These are phyloP conservation scores for Meganola albula DNA, from an alignment of 2,888 invertebrate genomes.

Conservation along the genomic window DNA sequence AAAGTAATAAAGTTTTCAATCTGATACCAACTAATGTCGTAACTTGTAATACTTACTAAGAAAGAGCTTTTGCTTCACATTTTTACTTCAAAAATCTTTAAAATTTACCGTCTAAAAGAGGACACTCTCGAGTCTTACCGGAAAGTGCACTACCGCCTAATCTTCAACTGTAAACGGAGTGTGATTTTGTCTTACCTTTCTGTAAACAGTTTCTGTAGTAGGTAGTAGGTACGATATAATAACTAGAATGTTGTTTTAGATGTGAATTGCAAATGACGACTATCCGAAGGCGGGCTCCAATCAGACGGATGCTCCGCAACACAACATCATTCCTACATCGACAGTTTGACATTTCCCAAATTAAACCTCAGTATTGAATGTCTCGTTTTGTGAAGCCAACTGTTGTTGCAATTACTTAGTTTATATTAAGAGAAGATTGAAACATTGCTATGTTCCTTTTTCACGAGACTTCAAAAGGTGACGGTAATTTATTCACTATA, in stretches of 20 bases:
- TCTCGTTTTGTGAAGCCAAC: constrained; percentile 32
- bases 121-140: constrained; percentile 22
- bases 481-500: too few species aligned
- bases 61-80: constrained; percentile 26
- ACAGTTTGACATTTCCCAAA: constrained; percentile 47
- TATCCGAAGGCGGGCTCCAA: constrained; percentile 44
- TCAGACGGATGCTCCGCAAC: constrained; percentile 53
- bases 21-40: too few species aligned
- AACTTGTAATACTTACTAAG: too few species aligned
- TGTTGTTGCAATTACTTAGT: constrained; percentile 31
- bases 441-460: too few species aligned
- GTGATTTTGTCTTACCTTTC: constrained; percentile 11
- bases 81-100: too few species aligned
- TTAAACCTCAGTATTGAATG: constrained; percentile 49
- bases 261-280: constrained; percentile 57
- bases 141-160: constrained; percentile 29
- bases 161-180: constrained; percentile 18
- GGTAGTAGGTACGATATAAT: constrained; percentile 9
- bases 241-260: constrained; percentile 24
- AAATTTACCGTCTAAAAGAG: constrained; percentile 20
- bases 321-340: constrained; percentile 33
- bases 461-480: too few species aligned
- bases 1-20: too few species aligned
- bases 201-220: too few species aligned
- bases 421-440: too few species aligned